These are phyloP conservation scores for Tadarida brasiliensis DNA, from an alignment of 2,797 vertebrate genomes.

Conservation along the genomic window DNA sequence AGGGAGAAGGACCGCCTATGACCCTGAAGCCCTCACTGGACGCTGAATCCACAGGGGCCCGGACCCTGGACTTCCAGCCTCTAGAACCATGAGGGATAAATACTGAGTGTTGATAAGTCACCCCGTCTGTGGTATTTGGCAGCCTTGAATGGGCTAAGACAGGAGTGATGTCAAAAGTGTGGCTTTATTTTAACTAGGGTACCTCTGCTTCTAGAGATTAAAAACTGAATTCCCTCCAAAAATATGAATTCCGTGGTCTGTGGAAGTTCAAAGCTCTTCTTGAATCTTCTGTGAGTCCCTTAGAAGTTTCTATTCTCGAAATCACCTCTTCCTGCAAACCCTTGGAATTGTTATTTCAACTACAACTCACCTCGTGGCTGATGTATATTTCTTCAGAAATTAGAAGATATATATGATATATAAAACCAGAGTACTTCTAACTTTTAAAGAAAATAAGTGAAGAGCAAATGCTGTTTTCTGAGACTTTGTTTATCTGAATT, in stretches of 20 bases:
- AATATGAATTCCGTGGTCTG: not conserved
- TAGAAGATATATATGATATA: not conserved
- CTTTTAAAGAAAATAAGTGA: no score
- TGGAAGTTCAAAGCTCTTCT: not conserved
- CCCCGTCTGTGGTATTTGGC: not conserved
- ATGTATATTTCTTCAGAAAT: not conserved
- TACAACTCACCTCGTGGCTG: not conserved
- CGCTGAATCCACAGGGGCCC: rapidly evolving
- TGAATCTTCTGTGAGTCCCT: not conserved
- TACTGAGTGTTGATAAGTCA: not conserved
- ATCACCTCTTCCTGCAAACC: not conserved
- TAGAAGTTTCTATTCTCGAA: not conserved
- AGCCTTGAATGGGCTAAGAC: not conserved
- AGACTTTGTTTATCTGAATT: not conserved
- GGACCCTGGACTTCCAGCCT: no score
- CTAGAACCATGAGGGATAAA: not conserved
- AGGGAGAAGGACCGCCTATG: not conserved
- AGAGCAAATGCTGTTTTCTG: not conserved
- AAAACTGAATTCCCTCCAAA: not conserved
- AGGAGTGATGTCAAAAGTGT: not conserved
- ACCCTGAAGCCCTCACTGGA: not conserved
- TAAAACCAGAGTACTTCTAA: no score
- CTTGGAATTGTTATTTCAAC: not conserved
- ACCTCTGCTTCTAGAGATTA: not conserved
- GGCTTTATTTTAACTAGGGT: not conserved